phyloP scores from a whole-genome alignment of 2,797 vertebrate species.

The Chaetophractus vellerosus region DNA sequence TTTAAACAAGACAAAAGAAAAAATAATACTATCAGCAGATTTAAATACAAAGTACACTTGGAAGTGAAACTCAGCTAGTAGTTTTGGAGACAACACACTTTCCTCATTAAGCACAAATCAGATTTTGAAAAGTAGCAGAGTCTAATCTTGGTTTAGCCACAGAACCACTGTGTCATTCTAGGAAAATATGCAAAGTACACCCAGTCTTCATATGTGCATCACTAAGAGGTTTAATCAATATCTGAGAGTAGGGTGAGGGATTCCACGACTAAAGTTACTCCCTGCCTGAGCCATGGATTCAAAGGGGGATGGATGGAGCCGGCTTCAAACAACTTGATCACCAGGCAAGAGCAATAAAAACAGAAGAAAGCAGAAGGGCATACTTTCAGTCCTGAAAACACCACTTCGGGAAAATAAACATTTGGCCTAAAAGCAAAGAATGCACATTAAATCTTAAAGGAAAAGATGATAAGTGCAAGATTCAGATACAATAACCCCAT shows the following conservation, averaged over 20 bases:
- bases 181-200: conserved; percentile 69
- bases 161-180: conserved; percentile 67
- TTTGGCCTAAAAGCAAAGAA: conserved; percentile 59
- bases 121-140: conserved; percentile 58
- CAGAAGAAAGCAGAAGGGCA: conserved; percentile 4
- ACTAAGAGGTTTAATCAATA: conserved; percentile 15
- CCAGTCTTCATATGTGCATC: conserved; percentile 31
- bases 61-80: conserved; percentile 71
- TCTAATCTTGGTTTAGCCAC: conserved; percentile 73
- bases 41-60: conserved; percentile 76
- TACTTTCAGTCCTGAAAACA: conserved; percentile 58
- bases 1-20: conserved; percentile 67
- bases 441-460: conserved; percentile 29
- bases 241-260: conserved; percentile 8
- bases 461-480: conserved; percentile 12
- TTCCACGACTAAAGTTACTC: not conserved
- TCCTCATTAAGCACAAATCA: conserved; percentile 65
- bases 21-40: conserved; percentile 66
- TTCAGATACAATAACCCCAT: not conserved
- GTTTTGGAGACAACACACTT: conserved; percentile 60
- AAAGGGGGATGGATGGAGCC: not conserved
- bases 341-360: not conserved
- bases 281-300: not conserved
- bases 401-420: conserved; percentile 55
- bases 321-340: conserved; percentile 10